These are phyloP conservation scores for Tethya wilhelma DNA, from an alignment of 37 sponge, comb jelly and placozoan species.

Conservation along the genomic window DNA sequence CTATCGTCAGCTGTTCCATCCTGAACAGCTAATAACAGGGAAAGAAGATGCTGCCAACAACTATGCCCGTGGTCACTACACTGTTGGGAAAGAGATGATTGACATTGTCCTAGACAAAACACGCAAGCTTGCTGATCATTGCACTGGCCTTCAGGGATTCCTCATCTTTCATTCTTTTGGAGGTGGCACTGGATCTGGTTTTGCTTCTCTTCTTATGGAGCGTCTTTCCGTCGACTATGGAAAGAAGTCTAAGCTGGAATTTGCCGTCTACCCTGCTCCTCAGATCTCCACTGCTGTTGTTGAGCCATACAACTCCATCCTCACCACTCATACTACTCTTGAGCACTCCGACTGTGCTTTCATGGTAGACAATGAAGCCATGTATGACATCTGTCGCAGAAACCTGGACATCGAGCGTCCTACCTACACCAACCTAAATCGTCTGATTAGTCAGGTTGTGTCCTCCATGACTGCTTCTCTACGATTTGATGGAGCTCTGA, in stretches of 20 bases:
- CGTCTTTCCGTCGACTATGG: conserved; percentile 96
- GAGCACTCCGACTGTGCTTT: conserved; percentile 99
- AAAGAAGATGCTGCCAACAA: conserved; percentile 99
- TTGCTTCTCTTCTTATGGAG: conserved; percentile 95
- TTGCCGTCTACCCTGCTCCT: conserved; percentile 97
- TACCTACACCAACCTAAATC: conserved; percentile 93
- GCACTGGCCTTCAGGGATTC: conserved; percentile 92
- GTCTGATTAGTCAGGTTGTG: conserved; percentile 93
- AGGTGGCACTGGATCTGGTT: conserved; percentile 98
- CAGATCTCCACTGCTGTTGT: conserved; percentile 97
- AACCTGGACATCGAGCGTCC: conserved; percentile 97
- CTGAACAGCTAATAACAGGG: conserved; percentile 96
- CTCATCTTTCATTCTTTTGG: conserved; percentile 96
- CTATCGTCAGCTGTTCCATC: conserved; percentile 94
- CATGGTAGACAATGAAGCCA: conserved; percentile 99
- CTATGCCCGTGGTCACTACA: conserved; percentile 99
- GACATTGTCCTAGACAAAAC: conserved; percentile 82
- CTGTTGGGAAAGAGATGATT: conserved; percentile 90
- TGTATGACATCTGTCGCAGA: conserved; percentile 95
- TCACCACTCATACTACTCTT: conserved; percentile 97
- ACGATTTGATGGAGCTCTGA: conserved; percentile 96
- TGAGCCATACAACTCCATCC: conserved; percentile 98
- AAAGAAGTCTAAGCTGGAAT: conserved; percentile 97
- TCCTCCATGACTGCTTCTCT: conserved; percentile 98
- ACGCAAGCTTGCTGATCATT: conserved; percentile 94